Evolutionary conservation across 2,113 vertebrate genomes (phyloP), one percentile per base, ranked within the genome.

Genomic region (Marmota monax): DNA sequence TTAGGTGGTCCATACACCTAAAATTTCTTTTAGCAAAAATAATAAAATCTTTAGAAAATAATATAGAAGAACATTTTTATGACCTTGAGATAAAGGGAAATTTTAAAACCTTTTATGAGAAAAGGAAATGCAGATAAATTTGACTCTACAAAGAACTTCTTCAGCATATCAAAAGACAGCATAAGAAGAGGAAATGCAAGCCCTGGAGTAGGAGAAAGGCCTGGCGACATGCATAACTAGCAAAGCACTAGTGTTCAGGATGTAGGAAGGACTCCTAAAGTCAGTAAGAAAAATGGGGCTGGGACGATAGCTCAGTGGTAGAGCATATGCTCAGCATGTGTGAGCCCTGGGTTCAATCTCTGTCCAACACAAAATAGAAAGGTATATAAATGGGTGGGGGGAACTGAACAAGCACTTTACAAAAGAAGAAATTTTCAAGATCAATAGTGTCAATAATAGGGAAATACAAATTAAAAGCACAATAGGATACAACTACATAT

Each of bases 381-480:
- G 69, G 53, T 12, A 67, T 63, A 61, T 32, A n/a, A 37, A 73
- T 61, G 27, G 32, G 25, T 53, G 23, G 34, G n/a, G 67, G 58
- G 73, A 63, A 45, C 25, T 74, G 73, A 85, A 45, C 20, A 79
- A 53, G 53, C 53, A 67, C 17, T 4, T 78, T 16, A 56, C 42
- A 86, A 56, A 96, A 86, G 70, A 92, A 86, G 16, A 88, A 45
- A 63, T 67, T 56, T 69, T 73, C 51, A 90, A 69, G n/a, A 29
- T 37, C 10, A 65, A 77, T 56, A 63, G 23, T 25, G 25, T 72
- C 67, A 76, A 56, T 61, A 74, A 51, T 37, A 58, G 5, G 74
- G 37, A 53, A 73, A 65, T 37, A 82, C 12, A 78, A 42, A 72
- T 48, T 70, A 82, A 88, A 82, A 72, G 37, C 8, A 29, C 37